Conservation (phyloP, 2,797 vertebrate species). For the Chelon auratus region DNA sequence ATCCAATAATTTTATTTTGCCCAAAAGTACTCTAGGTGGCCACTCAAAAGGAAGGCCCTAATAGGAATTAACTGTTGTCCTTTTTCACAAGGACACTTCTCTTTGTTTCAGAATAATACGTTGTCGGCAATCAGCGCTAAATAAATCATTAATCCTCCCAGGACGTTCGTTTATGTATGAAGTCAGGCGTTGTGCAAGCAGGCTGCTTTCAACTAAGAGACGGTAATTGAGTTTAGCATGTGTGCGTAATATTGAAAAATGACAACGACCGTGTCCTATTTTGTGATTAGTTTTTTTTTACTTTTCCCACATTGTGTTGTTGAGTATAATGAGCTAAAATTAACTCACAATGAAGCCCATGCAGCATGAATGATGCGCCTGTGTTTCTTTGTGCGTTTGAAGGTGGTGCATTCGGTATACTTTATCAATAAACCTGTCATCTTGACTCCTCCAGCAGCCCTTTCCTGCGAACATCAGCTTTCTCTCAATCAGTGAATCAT, state of each 20-base stretch:
- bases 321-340: conserved; percentile 65
- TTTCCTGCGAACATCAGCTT: conserved; percentile 15
- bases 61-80: conserved; percentile 68
- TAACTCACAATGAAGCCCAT: conserved; percentile 43
- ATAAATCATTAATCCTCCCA: conserved; percentile 68
- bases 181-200: conserved; percentile 40
- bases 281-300: neutral
- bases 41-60: conserved; percentile 48
- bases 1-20: conserved; percentile 21
- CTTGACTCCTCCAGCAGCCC: conserved; percentile 24
- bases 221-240: conserved; percentile 61
- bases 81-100: conserved; percentile 72
- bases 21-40: conserved; percentile 45
- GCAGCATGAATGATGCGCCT: conserved; percentile 52
- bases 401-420: conserved; percentile 38
- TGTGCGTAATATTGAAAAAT: conserved; percentile 65
- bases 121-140: conserved; percentile 60
- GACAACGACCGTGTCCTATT: conserved; percentile 52
- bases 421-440: conserved; percentile 57
- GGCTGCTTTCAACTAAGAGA: conserved; percentile 51
- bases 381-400: conserved; percentile 47
- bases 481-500: conserved; percentile 25
- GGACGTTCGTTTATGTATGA: conserved; percentile 38
- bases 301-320: conserved; percentile 40
- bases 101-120: conserved; percentile 64